A percentile compares a stretch with the other conserved stretches of the same genome.
These are phyloP conservation scores for Agapornis roseicollis DNA, from an alignment of 2,113 vertebrate species.

Conservation along the genomic window DNA sequence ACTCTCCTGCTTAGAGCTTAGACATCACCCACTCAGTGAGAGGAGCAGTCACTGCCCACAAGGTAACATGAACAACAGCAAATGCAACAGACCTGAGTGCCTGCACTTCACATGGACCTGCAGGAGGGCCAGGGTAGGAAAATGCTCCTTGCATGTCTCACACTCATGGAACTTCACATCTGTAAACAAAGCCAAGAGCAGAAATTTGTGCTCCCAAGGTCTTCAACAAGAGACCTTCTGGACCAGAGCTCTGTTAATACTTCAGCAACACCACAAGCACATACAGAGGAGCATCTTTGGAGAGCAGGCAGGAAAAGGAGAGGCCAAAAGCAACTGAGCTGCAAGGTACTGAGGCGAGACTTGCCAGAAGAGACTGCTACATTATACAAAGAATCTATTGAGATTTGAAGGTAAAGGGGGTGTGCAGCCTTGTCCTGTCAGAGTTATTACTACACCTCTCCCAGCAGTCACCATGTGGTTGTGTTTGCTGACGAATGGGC, in stretches of 20 bases:
- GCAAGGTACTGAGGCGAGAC: neutral
- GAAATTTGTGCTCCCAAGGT: neutral
- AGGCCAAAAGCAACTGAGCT: neutral
- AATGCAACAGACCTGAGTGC: conserved; percentile 67
- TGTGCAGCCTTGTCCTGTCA: neutral
- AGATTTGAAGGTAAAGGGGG: neutral
- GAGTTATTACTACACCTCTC: neutral
- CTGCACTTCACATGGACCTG: conserved; percentile 72
- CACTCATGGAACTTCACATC: conserved; percentile 69
- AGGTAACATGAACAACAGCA: neutral
- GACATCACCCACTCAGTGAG: neutral
- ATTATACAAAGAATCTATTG: neutral
- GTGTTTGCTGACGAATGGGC: rapidly evolving
- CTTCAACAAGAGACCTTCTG: neutral
- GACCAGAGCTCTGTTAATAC: neutral
- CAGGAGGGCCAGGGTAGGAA: conserved; percentile 66
- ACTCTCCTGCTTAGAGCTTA: neutral
- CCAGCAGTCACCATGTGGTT: rapidly evolving
- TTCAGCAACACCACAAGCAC: neutral
- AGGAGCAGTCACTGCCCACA: neutral
- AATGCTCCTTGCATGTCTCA: conserved; percentile 70
- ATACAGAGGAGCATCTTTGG: neutral
- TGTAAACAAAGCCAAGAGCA: conserved; percentile 1
- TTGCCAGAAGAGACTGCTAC: neutral
- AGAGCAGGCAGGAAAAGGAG: neutral